phyloP scores from a whole-genome alignment of 1,140 invertebrate genomes.

The Achroia grisella region DNA sequence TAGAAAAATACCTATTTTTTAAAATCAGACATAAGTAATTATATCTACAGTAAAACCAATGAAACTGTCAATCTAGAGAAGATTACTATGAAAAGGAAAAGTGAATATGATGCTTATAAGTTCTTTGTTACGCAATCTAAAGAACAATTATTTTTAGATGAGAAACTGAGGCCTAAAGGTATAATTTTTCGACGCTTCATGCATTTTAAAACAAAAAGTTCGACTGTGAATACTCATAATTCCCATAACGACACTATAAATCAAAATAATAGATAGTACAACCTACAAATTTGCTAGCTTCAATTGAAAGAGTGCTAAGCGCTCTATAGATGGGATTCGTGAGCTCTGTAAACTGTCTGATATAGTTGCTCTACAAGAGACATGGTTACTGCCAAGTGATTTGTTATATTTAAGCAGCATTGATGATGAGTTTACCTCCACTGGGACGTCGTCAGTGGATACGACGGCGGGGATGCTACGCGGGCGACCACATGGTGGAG shows the following conservation, averaged over 20 bases:
- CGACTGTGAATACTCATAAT: not conserved
- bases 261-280: not conserved
- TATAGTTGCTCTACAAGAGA: conserved; percentile 6
- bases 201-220: not conserved
- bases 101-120: not conserved
- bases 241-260: no score
- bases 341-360: not conserved
- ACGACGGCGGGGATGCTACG: not conserved
- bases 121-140: not conserved
- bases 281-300: not conserved
- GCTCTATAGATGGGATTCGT: not conserved
- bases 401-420: not conserved
- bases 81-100: not conserved
- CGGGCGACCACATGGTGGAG: conserved; percentile 5
- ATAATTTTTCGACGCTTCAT: not conserved
- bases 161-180: not conserved
- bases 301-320: conserved; percentile 5
- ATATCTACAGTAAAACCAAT: not conserved
- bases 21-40: not conserved
- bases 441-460: conserved; percentile 5
- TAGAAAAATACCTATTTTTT: conserved; percentile 2
- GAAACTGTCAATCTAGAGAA: not conserved
- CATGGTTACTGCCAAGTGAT: conserved; percentile 3
- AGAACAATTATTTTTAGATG: not conserved
- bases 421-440: conserved; percentile 1